A percentile compares a stretch with the other conserved stretches of the same genome.
phyloP scores from a whole-genome alignment of 1,140 invertebrate species.

The Cydia amplana region DNA sequence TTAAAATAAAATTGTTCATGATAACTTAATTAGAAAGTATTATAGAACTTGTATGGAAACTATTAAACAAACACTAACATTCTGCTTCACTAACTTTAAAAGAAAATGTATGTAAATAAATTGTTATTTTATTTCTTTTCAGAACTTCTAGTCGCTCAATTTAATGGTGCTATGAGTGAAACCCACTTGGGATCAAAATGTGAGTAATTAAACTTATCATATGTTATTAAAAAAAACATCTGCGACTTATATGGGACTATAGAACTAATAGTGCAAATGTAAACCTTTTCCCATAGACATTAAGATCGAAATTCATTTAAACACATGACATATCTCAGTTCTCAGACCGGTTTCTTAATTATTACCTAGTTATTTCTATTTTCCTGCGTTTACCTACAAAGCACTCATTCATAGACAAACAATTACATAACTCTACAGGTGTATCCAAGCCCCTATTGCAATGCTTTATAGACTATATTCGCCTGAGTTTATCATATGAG shows the following conservation, averaged over 20 bases:
- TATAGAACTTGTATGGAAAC: too few relatives aligned
- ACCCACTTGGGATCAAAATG: conserved; percentile 58
- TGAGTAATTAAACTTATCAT: conserved; percentile 49
- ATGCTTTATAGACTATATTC: background rate
- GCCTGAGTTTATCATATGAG: background rate
- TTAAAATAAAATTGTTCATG: too few relatives aligned
- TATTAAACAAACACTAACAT: too few relatives aligned
- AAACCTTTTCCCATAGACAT: background rate
- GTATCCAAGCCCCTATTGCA: conserved; percentile 10
- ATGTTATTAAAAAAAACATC: background rate
- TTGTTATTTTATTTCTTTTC: conserved; percentile 45
- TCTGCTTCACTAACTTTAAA: background rate
- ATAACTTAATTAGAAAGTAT: too few relatives aligned
- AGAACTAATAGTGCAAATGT: background rate
- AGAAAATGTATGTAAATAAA: background rate
- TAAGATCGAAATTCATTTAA: background rate
- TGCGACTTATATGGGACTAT: background rate
- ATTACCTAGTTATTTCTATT: conserved; percentile 5
- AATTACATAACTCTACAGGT: conserved; percentile 18
- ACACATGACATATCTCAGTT: background rate
- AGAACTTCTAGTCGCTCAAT: conserved; percentile 66
- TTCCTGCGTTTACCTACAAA: background rate
- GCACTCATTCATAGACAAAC: conserved; percentile 1
- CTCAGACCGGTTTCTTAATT: background rate
- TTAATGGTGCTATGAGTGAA: conserved; percentile 65